Conservation (phyloP, 2,113 vertebrate genomes). For the Microtus richardsoni region DNA sequence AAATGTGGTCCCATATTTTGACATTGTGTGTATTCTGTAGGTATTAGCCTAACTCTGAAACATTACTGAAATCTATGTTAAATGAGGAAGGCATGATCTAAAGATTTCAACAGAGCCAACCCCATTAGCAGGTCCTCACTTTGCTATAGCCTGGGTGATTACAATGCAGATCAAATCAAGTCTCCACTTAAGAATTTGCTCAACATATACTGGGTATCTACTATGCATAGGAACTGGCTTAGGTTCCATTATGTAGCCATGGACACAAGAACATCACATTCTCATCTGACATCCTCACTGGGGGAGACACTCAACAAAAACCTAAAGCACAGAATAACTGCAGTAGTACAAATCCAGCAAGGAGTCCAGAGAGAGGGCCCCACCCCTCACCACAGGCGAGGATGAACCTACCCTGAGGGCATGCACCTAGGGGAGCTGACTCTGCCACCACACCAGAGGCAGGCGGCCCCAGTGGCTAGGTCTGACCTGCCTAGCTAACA, state of each 20-base stretch:
- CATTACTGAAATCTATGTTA: neutral
- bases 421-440: no score
- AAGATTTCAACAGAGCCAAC: constrained; percentile 46
- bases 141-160: neutral
- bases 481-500: no score
- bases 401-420: no score
- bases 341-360: neutral
- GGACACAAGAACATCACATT: neutral
- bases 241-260: neutral
- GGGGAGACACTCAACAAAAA: neutral
- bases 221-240: neutral
- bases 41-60: constrained; percentile 13
- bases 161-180: constrained; percentile 45
- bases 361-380: no score
- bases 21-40: constrained; percentile 4
- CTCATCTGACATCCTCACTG: neutral
- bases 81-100: constrained; percentile 32
- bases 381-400: no score
- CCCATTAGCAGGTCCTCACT: neutral
- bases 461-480: no score
- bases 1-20: constrained; percentile 53
- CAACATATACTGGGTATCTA: neutral
- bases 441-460: no score
- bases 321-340: neutral
- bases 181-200: constrained; percentile 25